Evolutionary conservation across 2,797 vertebrate genomes (phyloP), one percentile per base, ranked within the genome.

Genomic region (Pipistrellus nathusii): DNA sequence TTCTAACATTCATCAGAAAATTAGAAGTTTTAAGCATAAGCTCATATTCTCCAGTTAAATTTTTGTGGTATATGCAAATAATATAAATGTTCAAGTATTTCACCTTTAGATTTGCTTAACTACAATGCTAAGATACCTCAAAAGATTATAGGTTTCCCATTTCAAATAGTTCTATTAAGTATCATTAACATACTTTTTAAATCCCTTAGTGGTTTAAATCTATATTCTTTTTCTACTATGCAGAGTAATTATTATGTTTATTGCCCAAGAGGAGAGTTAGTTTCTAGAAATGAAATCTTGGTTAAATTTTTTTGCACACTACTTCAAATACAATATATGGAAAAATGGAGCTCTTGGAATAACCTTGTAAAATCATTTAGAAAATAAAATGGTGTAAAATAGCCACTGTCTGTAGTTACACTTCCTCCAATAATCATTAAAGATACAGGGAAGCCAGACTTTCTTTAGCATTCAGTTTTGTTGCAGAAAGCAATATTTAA

Each of bases 341-440:
- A 32, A 35, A 91, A 48, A 64, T 53, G 68, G 2, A 92, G 14
- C 41, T 72, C 18, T 72, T 89, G 30, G 5, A 92, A 88, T 38
- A 95, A 94, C 23, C 85, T 91, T 64, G 12, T 55, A 91, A 93
- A 95, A 82, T 90, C 76, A n/a, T 66, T 94, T 90, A 84, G 53
- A 86, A 87, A 91, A 75, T 35, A 32, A 78, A 95, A 71, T 85
- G 30, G 3, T 87, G 1, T 88, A 77, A 86, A 95, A 83, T 73
- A 93, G 93, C 8, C 59, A 64, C 27, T 73, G 17, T 18, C 7
- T 32, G 17, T 71, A 78, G 76, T 23, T 88, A 64, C 5, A 3
- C 38, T 91, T 93, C 57, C 32, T 80, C 77, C 59, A 77, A 32
- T 85, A 46, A 69, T 77, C 23, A 75, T 84, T 81, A 71, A 44